These are phyloP conservation scores for Bucorvus abyssinicus DNA, from an alignment of 2,797 vertebrate genomes.

Conservation along the genomic window DNA sequence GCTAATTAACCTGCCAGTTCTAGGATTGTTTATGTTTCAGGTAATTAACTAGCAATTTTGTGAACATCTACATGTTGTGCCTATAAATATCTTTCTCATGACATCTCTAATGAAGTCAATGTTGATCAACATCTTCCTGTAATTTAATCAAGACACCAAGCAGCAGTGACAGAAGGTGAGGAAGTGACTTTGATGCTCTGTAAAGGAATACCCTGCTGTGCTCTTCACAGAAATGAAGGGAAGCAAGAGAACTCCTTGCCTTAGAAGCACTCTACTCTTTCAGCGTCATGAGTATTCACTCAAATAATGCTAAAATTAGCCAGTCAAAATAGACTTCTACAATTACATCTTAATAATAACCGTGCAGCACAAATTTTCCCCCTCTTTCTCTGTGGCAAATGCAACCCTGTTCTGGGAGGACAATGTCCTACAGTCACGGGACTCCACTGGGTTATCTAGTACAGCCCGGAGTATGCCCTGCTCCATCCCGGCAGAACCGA, in stretches of 20 bases:
- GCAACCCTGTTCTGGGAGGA: neutral
- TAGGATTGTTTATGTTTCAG: neutral
- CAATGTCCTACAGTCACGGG: fast-evolving
- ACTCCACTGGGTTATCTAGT: too few relatives aligned
- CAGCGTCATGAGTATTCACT: neutral
- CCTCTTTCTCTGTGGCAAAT: fast-evolving
- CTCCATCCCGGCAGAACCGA: neutral
- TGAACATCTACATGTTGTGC: neutral
- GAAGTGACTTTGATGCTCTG: neutral
- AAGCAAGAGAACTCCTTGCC: neutral
- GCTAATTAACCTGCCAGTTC: neutral
- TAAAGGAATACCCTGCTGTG: neutral
- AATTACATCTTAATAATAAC: neutral
- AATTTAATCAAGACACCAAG: conserved; percentile 10
- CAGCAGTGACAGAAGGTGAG: neutral
- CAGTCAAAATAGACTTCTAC: neutral
- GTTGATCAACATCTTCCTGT: conserved; percentile 8
- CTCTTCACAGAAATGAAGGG: neutral
- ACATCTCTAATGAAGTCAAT: neutral
- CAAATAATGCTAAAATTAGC: neutral
- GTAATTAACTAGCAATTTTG: neutral
- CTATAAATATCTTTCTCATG: conserved; percentile 13
- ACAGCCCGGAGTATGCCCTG: too few relatives aligned
- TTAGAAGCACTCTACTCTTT: neutral
- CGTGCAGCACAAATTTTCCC: fast-evolving